Base-by-base conservation (phyloP, 2,888 invertebrate genomes). In the Drosophila percnosoma region DNA sequence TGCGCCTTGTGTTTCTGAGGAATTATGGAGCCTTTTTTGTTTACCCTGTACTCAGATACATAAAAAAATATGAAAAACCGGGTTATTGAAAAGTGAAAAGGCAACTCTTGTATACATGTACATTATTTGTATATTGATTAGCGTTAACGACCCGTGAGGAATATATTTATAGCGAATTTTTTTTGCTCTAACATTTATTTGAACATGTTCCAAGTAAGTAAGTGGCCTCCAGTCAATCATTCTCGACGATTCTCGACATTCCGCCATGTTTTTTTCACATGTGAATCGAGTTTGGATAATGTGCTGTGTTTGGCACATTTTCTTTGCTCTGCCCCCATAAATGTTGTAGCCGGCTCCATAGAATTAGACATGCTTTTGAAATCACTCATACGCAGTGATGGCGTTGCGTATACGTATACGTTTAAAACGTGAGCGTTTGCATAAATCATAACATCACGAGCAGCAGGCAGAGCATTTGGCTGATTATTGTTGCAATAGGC, bases 401-500 rank as follows among this genome's bases (percentile, higher is more conserved):
- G 27, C 48, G 38, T 55, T 48, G 53, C 61, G 65, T 72, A 59
- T 53, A 60, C 64, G 52, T 60, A 65, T 21, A 21, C 21, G 21
- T 21, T 61, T 49, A 60, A 52, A 55, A 67, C 68, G 70, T 71
- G 66, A 52, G 73, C 59, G 52, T 74, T 81, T 71, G 83, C 76
- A 83, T 87, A 83, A 85, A 74, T 84, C 70, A 78, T 40, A 66
- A 63, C 66, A 55, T 54, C 64, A 63, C 31, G 42, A 63, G 42
- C 65, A 74, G 69, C 31, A 57, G 34, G 31, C 53, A 55, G 78
- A 73, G 82, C 71, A 53, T 75, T 68, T 51, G 24, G 57, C 68
- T 78, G 86, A 82, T 87, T 84, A 80, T 78, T 65, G 75, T 75
- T 67, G 71, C 53, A 55, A n/a, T 15, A 57, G 4, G 11, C 6